Conservation (phyloP, 2,888 invertebrate species). For the Megaustenia siamemsis region DNA sequence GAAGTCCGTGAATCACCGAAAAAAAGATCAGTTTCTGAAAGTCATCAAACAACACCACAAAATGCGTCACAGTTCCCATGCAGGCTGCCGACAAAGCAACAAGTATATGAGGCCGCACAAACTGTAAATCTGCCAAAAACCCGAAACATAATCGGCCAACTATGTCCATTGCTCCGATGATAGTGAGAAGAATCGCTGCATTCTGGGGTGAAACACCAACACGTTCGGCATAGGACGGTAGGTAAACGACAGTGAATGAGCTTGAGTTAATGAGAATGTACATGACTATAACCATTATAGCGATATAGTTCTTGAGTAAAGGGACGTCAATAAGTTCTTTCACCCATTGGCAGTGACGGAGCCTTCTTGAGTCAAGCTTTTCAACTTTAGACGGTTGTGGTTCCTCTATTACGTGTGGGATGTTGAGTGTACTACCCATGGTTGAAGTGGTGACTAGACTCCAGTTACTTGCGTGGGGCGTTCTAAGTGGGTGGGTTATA, state of each 20-base stretch:
- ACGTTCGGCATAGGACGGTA: conserved; percentile 25
- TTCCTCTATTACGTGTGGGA: not conserved
- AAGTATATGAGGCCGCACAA: not conserved
- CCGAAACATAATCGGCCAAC: conserved; percentile 21
- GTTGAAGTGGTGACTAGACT: conserved; percentile 6
- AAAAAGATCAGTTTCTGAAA: conserved; percentile 17
- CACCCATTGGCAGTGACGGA: not conserved
- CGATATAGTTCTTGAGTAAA: conserved; percentile 27
- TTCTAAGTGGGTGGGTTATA: too few relatives aligned
- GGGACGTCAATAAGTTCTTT: not conserved
- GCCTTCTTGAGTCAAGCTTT: not conserved
- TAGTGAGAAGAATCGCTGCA: conserved; percentile 21
- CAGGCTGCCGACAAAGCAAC: not conserved
- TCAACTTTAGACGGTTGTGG: not conserved
- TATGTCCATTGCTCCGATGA: conserved; percentile 29
- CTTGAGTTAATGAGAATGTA: not conserved
- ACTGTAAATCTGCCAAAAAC: conserved; percentile 37
- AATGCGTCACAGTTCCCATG: conserved; percentile 24
- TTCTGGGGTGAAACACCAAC: conserved; percentile 8
- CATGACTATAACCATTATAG: not conserved
- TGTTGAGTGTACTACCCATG: conserved; percentile 16
- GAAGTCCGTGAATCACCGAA: conserved; percentile 8
- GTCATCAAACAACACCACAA: not conserved
- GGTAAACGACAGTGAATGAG: not conserved
- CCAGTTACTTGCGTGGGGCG: not conserved